These are phyloP conservation scores for Sylvicola cinctus DNA, from an alignment of 2,888 invertebrate species.

Conservation along the genomic window DNA sequence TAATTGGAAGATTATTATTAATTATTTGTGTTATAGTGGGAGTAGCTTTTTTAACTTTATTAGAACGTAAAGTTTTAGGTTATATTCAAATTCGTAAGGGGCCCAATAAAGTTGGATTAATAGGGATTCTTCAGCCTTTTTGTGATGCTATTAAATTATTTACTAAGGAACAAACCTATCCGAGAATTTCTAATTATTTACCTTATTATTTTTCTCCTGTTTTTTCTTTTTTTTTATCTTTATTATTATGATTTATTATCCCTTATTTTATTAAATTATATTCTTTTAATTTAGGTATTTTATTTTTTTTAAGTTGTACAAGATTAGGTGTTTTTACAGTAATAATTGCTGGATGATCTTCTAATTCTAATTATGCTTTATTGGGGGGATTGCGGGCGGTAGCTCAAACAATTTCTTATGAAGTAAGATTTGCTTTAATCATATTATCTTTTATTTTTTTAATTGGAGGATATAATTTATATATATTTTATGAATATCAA, in stretches of 20 bases:
- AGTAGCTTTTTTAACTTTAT: constrained; percentile 49
- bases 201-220: constrained; percentile 38
- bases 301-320: constrained; percentile 43
- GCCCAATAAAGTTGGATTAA: constrained; percentile 44
- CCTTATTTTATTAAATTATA: constrained; percentile 33
- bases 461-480: constrained; percentile 32
- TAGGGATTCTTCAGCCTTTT: constrained; percentile 46
- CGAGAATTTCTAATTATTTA: constrained; percentile 35
- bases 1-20: constrained; percentile 29
- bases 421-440: constrained; percentile 45
- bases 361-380: constrained; percentile 52
- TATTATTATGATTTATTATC: constrained; percentile 35
- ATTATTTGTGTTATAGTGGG: constrained; percentile 38
- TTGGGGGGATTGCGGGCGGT: constrained; percentile 44
- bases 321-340: constrained; percentile 42
- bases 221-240: constrained; percentile 34
- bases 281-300: constrained; percentile 34
- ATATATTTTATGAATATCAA: constrained; percentile 30
- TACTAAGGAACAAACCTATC: constrained; percentile 38
- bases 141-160: constrained; percentile 53
- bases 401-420: constrained; percentile 59
- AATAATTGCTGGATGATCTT: constrained; percentile 42
- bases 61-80: constrained; percentile 48
- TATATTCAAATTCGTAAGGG: constrained; percentile 56
- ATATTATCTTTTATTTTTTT: constrained; percentile 36